A percentile compares a stretch with the other conserved stretches of the same genome.
Conservation (phyloP, 2,888 invertebrate species). For the Drosophila anceps region DNA sequence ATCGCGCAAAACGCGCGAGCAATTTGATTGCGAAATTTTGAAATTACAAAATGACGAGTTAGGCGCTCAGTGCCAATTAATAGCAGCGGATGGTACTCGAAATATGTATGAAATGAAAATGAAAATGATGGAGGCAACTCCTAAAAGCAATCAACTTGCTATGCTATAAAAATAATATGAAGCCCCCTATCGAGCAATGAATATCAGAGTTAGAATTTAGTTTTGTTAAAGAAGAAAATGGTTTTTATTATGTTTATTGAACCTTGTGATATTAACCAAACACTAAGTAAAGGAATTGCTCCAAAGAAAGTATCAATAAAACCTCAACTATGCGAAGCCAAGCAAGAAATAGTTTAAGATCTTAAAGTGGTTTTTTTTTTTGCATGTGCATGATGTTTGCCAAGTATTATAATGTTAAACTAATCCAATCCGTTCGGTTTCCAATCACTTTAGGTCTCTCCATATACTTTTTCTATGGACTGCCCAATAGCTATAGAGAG, state of each 20-base stretch:
- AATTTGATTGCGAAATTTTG: conserved; percentile 50
- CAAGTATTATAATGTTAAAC: conserved; percentile 41
- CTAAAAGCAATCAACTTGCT: not conserved
- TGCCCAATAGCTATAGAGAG: conserved; percentile 86
- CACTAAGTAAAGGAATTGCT: not conserved
- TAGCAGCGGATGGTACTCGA: conserved; percentile 16
- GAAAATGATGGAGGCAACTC: conserved; percentile 6
- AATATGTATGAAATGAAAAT: conserved; percentile 7
- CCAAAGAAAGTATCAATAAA: not conserved
- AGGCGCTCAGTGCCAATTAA: conserved; percentile 31
- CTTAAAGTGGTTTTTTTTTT: conserved; percentile 5
- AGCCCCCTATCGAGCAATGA: not conserved
- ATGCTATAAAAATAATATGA: not conserved
- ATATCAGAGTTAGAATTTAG: not conserved
- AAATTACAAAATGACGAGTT: conserved; percentile 27
- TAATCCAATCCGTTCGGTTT: conserved; percentile 38
- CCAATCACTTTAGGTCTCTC: conserved; percentile 87
- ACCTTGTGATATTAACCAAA: conserved; percentile 35
- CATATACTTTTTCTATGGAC: conserved; percentile 90
- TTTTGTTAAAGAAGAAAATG: not conserved
- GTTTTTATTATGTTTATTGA: not conserved
- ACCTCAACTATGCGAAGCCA: not conserved
- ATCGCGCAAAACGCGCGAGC: conserved; percentile 14
- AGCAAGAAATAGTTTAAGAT: not conserved
- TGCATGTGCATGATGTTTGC: conserved; percentile 39